These are phyloP conservation scores for Sphaerophoria rueppellii DNA, from an alignment of 2,888 invertebrate species.

Conservation along the genomic window DNA sequence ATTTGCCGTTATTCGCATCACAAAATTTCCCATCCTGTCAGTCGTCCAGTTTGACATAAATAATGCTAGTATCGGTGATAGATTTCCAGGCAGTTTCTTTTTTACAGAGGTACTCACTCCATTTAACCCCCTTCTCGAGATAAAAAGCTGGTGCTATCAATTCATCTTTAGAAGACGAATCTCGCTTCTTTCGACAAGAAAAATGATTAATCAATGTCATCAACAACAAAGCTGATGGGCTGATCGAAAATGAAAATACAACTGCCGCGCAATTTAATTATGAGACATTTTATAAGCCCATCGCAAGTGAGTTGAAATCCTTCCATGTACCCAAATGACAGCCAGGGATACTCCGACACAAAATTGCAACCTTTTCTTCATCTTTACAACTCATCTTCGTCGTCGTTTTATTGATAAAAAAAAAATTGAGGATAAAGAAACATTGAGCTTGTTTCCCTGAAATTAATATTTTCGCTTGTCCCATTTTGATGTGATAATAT, in stretches of 20 bases:
- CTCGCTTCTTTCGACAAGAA: constrained; percentile 53
- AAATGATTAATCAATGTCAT: constrained; percentile 73
- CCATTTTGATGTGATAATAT: constrained; percentile 52
- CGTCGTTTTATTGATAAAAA: constrained; percentile 10
- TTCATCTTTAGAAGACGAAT: constrained; percentile 54
- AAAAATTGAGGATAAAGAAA: constrained; percentile 28
- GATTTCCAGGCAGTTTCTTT: constrained; percentile 15
- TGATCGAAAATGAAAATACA: constrained; percentile 71
- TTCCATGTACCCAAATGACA: constrained; percentile 27
- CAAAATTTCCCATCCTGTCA: constrained; percentile 33
- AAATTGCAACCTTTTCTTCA: constrained; percentile 45
- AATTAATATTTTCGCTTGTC: background rate
- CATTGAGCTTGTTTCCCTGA: constrained; percentile 22
- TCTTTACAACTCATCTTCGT: background rate
- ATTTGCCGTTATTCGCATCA: constrained; percentile 19
- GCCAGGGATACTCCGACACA: constrained; percentile 41
- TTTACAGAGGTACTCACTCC: background rate
- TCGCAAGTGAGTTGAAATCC: constrained; percentile 33
- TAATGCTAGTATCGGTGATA: constrained; percentile 30
- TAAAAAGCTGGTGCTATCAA: constrained; percentile 52
- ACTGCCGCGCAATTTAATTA: constrained; percentile 68
- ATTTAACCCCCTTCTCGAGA: constrained; percentile 9
- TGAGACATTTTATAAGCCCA: constrained; percentile 64
- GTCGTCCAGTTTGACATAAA: constrained; percentile 62
- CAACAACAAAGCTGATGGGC: constrained; percentile 64